These are phyloP conservation scores for Hyposmocoma kahamanoa DNA, from an alignment of 1,140 invertebrate genomes.

Conservation along the genomic window DNA sequence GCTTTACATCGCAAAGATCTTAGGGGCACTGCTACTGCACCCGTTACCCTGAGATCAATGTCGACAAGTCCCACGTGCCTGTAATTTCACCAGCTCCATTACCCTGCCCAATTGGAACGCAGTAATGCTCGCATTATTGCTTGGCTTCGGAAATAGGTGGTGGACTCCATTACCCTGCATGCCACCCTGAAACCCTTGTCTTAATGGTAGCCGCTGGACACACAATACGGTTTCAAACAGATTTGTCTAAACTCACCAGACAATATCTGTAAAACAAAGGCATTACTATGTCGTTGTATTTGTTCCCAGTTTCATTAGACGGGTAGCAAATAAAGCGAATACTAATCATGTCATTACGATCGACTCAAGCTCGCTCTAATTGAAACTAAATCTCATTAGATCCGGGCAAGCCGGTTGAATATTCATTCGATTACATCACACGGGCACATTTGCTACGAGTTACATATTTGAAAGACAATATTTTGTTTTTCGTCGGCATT, in stretches of 20 bases:
- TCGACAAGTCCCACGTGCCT: too few relatives aligned
- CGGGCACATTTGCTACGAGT: background rate
- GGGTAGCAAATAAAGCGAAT: slow-evolving; percentile 31
- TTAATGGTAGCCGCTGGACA: background rate
- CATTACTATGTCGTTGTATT: slow-evolving; percentile 8
- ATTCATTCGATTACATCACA: background rate
- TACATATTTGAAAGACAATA: background rate
- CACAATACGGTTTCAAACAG: background rate
- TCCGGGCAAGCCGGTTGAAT: background rate
- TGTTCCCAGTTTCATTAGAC: slow-evolving; percentile 10
- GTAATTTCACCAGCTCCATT: too few relatives aligned
- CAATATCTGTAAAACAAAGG: background rate
- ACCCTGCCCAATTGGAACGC: too few relatives aligned
- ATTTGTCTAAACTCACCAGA: background rate
- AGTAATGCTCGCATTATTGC: too few relatives aligned
- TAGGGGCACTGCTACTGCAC: too few relatives aligned
- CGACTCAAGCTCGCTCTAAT: slow-evolving; percentile 30
- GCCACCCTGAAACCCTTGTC: background rate
- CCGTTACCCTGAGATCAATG: too few relatives aligned
- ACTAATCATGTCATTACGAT: slow-evolving; percentile 49
- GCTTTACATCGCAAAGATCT: too few relatives aligned
- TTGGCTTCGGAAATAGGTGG: background rate
- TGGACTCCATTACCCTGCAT: background rate
- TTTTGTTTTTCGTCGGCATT: background rate
- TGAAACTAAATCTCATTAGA: slow-evolving; percentile 53